Evolutionary conservation across 2,888 invertebrate genomes (phyloP), one percentile per base, ranked within the genome.

Genomic region (Diplolepis rosae): DNA sequence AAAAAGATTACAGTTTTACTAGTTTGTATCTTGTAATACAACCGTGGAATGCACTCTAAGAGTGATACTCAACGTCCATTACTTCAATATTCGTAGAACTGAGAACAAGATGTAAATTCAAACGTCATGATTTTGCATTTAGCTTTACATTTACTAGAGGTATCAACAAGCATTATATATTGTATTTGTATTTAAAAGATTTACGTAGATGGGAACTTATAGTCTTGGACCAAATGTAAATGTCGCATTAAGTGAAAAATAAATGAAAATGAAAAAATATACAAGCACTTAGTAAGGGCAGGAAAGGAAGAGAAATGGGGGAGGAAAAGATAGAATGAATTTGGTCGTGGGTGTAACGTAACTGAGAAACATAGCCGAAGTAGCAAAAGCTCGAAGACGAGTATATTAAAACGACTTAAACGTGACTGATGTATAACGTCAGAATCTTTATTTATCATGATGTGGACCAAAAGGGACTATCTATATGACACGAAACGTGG

Each of bases 321-420:
- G 39, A 22, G 24, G 45, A 27, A 30, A 15, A 66, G 70, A 72
- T 68, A 72, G 72, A 75, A 73, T 68, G 45, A 56, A 73, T 56
- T 51, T 67, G 32, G 42, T 52, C 66, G 51, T 72, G 54, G 52
- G 35, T 56, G 54, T 39, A 70, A 66, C 67, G 32, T 61, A 68
- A 65, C 73, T 71, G 54, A 13, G 24, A 68, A 30, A 68, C 32
- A 27, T 22, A 22, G 56, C 22, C 5, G 56, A 22, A 56, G 56
- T 56, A 56, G 32, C 56, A 32, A 35, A 56, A 35, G 13, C 56
- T 56, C 35, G 22, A 56, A 35, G 35, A 56, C 22, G 56, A 35
- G 56, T 30, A 54, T 56, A 56, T 56, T 56, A 56, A 56, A 56
- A 56, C 32, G 56, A 32, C 54, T 56, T 56, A 35, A 56, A 15